These are phyloP conservation scores for Carposina sasakii DNA, from an alignment of 1,140 invertebrate genomes.

Conservation along the genomic window DNA sequence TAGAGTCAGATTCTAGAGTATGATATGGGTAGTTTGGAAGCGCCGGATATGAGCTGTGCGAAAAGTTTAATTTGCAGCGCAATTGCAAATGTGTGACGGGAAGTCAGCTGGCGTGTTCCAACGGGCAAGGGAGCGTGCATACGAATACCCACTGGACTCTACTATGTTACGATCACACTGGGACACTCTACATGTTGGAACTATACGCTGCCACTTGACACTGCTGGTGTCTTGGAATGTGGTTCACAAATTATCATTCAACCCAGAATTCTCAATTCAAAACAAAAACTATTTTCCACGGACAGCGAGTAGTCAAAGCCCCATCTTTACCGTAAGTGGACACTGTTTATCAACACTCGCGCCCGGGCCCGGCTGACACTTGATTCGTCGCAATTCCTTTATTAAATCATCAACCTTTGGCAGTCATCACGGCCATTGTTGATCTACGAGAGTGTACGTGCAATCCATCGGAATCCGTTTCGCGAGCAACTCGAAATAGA, in stretches of 20 bases:
- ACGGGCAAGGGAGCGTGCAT: slow-evolving; percentile 15
- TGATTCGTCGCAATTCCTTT: slow-evolving; percentile 31
- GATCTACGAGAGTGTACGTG: slow-evolving; percentile 27
- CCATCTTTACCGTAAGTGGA: slow-evolving; percentile 40
- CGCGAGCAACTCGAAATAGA: slow-evolving; percentile 65
- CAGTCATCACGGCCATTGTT: slow-evolving; percentile 25
- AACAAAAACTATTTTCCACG: slow-evolving; percentile 40
- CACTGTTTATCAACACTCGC: slow-evolving; percentile 61
- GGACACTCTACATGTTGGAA: too few relatives aligned
- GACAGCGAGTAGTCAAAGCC: slow-evolving; percentile 20
- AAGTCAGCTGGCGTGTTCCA: slow-evolving; percentile 48
- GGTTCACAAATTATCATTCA: slow-evolving; percentile 17
- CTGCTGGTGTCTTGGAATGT: too few relatives aligned
- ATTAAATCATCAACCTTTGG: slow-evolving; percentile 36
- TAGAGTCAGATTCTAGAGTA: too few relatives aligned
- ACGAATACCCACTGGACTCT: too few relatives aligned
- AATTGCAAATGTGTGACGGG: slow-evolving; percentile 28
- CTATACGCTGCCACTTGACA: too few relatives aligned
- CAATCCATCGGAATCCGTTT: slow-evolving; percentile 37
- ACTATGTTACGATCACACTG: too few relatives aligned
- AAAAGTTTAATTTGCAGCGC: slow-evolving; percentile 33
- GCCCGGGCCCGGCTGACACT: slow-evolving; percentile 26
- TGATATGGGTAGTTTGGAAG: too few relatives aligned
- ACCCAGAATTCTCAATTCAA: slow-evolving; percentile 30
- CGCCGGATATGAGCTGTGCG: slow-evolving; percentile 30